Percentiles rank a stretch among this genome's conserved stretches.
Conservation (phyloP, 2,113 vertebrate genomes). For the Charina bottae region DNA sequence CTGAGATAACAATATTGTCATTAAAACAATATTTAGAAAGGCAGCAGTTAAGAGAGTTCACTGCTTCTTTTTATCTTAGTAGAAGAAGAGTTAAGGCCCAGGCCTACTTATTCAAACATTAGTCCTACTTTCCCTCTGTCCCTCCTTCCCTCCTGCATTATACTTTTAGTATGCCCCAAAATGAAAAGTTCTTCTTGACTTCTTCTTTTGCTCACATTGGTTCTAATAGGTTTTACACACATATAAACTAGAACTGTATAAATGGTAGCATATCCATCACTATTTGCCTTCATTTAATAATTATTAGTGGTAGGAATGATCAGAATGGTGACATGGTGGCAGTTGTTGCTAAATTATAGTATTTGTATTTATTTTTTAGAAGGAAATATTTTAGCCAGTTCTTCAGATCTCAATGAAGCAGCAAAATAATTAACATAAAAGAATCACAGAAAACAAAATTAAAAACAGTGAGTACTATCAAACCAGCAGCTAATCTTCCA, state of each 20-base stretch:
- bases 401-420: background rate
- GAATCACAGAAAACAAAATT: background rate
- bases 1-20: background rate
- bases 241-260: background rate
- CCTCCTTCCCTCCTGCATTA: background rate
- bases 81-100: background rate
- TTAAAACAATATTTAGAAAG: background rate
- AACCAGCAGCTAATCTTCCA: background rate
- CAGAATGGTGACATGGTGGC: too few species aligned
- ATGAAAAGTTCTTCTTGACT: too few species aligned
- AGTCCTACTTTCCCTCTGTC: background rate
- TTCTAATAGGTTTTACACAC: background rate
- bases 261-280: too few species aligned
- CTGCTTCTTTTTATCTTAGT: background rate
- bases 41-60: background rate
- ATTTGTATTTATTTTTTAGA: background rate
- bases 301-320: too few species aligned
- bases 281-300: too few species aligned
- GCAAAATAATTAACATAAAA: background rate
- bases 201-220: background rate
- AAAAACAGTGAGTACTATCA: background rate
- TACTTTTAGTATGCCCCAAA: background rate
- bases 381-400: background rate
- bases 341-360: too few species aligned
- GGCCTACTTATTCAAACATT: background rate